Percentiles rank a stretch among this genome's conserved stretches.
Conservation (phyloP, 2,888 invertebrate species). For the Pterostichus niger region DNA sequence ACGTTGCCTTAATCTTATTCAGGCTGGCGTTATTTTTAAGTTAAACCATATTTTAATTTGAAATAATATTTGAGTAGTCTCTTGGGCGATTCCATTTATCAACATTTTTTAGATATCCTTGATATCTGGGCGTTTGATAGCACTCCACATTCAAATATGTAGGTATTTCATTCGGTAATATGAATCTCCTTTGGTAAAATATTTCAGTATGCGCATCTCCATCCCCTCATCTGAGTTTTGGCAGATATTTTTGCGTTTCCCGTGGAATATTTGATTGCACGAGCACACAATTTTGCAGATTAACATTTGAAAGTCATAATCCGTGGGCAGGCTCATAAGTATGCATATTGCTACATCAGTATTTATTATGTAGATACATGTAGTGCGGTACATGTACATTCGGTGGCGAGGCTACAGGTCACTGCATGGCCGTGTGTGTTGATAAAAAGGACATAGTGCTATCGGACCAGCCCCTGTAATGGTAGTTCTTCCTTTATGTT, state of each 20-base stretch:
- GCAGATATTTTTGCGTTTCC: background rate
- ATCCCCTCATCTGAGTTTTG: conserved; percentile 2
- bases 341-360: conserved; percentile 62
- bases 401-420: background rate
- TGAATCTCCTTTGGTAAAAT: conserved; percentile 37
- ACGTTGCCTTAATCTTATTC: too few species aligned
- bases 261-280: conserved; percentile 49
- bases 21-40: too few species aligned
- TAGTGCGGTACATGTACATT: background rate
- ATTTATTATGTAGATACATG: conserved; percentile 56
- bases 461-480: conserved; percentile 16
- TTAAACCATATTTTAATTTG: too few species aligned
- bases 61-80: too few species aligned
- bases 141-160: background rate
- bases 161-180: conserved; percentile 13
- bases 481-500: conserved; percentile 32
- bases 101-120: background rate
- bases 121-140: background rate
- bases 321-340: conserved; percentile 54
- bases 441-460: conserved; percentile 42
- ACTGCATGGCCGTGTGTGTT: background rate
- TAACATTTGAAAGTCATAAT: conserved; percentile 61
- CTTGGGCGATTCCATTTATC: too few species aligned
- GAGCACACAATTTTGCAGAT: conserved; percentile 40
- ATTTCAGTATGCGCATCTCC: conserved; percentile 5